Percentiles rank a stretch among this genome's conserved stretches.
These are phyloP conservation scores for Heliconius ethilla DNA, from an alignment of 2,888 invertebrate genomes.

Conservation along the genomic window DNA sequence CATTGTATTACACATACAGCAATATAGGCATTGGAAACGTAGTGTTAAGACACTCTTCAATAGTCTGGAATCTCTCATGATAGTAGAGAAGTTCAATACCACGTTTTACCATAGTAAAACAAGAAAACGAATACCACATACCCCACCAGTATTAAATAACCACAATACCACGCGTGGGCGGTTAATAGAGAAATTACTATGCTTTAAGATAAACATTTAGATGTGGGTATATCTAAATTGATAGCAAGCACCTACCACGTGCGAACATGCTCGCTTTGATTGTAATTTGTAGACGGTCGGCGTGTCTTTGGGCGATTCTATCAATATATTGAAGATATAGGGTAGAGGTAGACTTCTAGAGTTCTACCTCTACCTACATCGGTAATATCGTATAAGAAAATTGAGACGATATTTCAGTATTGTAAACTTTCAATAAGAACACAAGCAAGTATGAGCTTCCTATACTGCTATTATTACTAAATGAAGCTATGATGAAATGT, in stretches of 20 bases:
- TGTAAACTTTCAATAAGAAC: background rate
- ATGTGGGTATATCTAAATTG: conserved; percentile 65
- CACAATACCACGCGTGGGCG: conserved; percentile 48
- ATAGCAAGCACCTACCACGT: conserved; percentile 74
- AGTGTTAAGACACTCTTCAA: too few relatives aligned
- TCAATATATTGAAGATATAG: conserved; percentile 4
- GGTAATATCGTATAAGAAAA: background rate
- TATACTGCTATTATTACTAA: too few relatives aligned
- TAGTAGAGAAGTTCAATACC: too few relatives aligned
- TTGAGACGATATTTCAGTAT: conserved; percentile 15
- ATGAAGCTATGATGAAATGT: too few relatives aligned
- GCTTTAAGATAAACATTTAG: conserved; percentile 69
- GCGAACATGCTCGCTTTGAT: conserved; percentile 79
- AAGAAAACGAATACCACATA: background rate
- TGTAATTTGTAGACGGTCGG: conserved; percentile 80
- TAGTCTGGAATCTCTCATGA: too few relatives aligned
- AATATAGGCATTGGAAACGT: too few relatives aligned
- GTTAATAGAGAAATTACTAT: conserved; percentile 79
- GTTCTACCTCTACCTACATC: too few relatives aligned
- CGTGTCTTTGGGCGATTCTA: conserved; percentile 59
- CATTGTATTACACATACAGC: too few relatives aligned
- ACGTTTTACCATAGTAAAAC: too few relatives aligned
- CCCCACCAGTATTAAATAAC: background rate
- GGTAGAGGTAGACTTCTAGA: background rate
- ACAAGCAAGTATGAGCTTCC: too few relatives aligned